Percentiles rank a stretch among this genome's conserved stretches.
Evolutionary conservation across 1,140 invertebrate species (phyloP).

Genomic region (Ephestia elutella): DNA sequence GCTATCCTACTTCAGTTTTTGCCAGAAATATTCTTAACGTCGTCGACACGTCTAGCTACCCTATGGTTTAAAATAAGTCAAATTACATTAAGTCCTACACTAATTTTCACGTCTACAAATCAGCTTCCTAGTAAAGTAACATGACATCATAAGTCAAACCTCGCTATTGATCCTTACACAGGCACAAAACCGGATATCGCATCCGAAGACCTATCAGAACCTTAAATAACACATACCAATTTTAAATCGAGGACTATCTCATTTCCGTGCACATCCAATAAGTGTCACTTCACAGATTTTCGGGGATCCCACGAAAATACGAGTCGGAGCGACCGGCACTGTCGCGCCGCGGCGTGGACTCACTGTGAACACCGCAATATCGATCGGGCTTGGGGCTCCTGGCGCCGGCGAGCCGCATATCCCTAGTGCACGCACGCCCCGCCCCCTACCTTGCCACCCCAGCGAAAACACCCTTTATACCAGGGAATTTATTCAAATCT

Average conservation of each 20-base stretch:
- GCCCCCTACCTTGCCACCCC: conserved; percentile 44
- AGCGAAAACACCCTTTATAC: conserved; percentile 33
- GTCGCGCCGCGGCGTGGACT: conserved; percentile 47
- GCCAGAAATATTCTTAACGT: too few relatives aligned
- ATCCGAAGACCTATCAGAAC: conserved; percentile 8
- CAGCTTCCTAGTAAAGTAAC: conserved; percentile 16
- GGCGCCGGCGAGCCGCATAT: conserved; percentile 68
- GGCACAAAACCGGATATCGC: conserved; percentile 26
- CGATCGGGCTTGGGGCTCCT: conserved; percentile 58
- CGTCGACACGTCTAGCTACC: too few relatives aligned
- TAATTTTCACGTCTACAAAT: background rate
- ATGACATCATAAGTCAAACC: conserved; percentile 41
- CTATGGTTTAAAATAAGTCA: too few relatives aligned
- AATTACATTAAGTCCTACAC: background rate
- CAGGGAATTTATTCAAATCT: conserved; percentile 31
- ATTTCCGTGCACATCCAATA: conserved; percentile 48
- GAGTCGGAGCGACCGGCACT: conserved; percentile 25
- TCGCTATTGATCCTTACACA: conserved; percentile 43
- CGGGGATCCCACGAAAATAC: conserved; percentile 29
- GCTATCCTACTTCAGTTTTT: too few relatives aligned
- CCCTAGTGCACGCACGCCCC: conserved; percentile 64
- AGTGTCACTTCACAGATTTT: conserved; percentile 45
- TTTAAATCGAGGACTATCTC: conserved; percentile 49
- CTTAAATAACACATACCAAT: conserved; percentile 38
- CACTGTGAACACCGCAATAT: conserved; percentile 45